phyloP scores from a whole-genome alignment of 2,888 invertebrate genomes.

The Heliconius sara region DNA sequence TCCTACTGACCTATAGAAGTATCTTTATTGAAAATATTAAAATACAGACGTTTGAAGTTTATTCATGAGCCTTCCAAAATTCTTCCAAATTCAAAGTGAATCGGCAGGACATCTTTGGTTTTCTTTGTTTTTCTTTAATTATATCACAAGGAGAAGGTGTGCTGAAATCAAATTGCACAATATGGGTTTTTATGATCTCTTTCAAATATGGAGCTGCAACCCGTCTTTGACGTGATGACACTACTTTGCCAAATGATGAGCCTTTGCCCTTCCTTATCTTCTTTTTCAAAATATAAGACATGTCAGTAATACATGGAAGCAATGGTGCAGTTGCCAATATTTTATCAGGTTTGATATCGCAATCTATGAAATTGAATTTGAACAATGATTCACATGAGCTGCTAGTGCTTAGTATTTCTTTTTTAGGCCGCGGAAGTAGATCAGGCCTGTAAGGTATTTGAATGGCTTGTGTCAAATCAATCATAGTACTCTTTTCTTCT shows the following conservation, averaged over 20 bases:
- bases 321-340: constrained; percentile 51
- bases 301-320: constrained; percentile 63
- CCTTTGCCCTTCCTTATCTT: constrained; percentile 61
- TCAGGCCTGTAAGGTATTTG: constrained; percentile 53
- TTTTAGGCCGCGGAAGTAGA: constrained; percentile 41
- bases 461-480: constrained; percentile 69
- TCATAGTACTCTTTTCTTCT: constrained; percentile 61
- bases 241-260: constrained; percentile 70
- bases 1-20: neutral
- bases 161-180: constrained; percentile 65
- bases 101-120: constrained; percentile 52
- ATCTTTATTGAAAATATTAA: neutral
- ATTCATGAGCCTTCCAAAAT: constrained; percentile 5
- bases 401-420: constrained; percentile 55
- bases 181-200: constrained; percentile 53
- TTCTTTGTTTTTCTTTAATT: constrained; percentile 60
- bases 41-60: neutral
- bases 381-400: constrained; percentile 67
- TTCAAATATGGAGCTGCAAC: constrained; percentile 67
- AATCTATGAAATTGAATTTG: constrained; percentile 55
- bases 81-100: constrained; percentile 37
- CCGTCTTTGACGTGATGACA: constrained; percentile 60
- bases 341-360: constrained; percentile 48
- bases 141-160: constrained; percentile 72
- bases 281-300: constrained; percentile 64